These are phyloP conservation scores for Heliconius nattereri DNA, from an alignment of 1,140 invertebrate species.

Conservation along the genomic window DNA sequence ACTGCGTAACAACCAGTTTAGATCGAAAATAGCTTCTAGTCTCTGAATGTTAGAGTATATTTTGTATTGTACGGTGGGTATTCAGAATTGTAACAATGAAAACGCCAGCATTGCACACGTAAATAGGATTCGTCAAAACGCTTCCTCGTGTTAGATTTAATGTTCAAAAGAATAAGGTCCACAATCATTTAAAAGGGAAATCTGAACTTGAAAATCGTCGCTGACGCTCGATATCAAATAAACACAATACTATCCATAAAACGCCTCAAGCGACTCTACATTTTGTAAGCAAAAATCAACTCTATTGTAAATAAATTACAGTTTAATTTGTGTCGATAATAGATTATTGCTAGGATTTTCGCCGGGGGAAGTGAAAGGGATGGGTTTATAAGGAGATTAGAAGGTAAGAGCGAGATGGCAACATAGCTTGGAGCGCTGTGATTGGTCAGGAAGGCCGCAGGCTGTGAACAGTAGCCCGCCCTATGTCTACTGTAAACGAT, in stretches of 20 bases:
- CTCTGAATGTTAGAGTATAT: conserved; percentile 35
- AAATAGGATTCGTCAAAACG: conserved; percentile 71
- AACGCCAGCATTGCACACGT: conserved; percentile 77
- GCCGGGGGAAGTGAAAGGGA: conserved; percentile 73
- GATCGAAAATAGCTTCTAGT: background rate
- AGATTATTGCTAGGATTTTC: conserved; percentile 72
- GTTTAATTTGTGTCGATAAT: conserved; percentile 50
- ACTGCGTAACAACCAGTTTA: conserved; percentile 45
- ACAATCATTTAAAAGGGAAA: conserved; percentile 70
- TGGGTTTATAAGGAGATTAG: conserved; percentile 50
- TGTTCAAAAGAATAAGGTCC: conserved; percentile 62
- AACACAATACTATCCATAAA: conserved; percentile 58
- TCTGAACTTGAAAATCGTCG: conserved; percentile 81
- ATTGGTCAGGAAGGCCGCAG: conserved; percentile 81
- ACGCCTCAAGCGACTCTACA: conserved; percentile 59
- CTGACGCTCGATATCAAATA: conserved; percentile 81
- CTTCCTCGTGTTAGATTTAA: conserved; percentile 63
- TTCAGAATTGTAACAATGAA: conserved; percentile 77
- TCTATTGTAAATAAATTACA: conserved; percentile 38
- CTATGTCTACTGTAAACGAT: conserved; percentile 80
- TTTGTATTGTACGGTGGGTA: conserved; percentile 27
- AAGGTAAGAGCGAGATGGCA: conserved; percentile 52
- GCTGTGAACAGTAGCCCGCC: conserved; percentile 80
- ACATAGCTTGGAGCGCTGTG: conserved; percentile 80
- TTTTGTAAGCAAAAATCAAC: conserved; percentile 47